Base-by-base conservation (phyloP, 2,113 vertebrate genomes). In the Aplodontia rufa region DNA sequence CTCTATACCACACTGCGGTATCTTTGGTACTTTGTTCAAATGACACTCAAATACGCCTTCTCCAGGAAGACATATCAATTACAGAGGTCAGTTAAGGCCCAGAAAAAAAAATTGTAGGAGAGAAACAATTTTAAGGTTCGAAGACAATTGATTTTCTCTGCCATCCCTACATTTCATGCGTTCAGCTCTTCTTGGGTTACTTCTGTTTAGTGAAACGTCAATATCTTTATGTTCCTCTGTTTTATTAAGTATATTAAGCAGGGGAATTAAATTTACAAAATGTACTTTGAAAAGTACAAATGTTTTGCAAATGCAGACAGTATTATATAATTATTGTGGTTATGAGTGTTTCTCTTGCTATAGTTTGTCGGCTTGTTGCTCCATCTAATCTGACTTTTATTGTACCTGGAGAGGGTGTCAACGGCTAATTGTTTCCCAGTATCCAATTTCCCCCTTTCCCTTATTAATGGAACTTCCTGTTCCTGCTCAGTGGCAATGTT, bases 191-290 rank as follows among this genome's bases (percentile, higher is more conserved):
- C 92, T 69, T 64, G 62, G 81, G 51, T 88, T 95, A 92, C 96
- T 96, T 97, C 81, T 94, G 81, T 85, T 97, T 91, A 87, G 90
- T 93, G 97, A 88, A 90, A 97, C 90, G 69, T 94, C 92, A 64
- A 86, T 94, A 95, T 96, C 88, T 97, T 96, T 92, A 97, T 83
- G 85, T 76, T 64, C n/a, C 49, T 71, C 78, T 94, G 87, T 97
- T 97, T 97, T 96, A 96, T 96, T 96, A 96, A 94, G 88, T 97
- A 88, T 97, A 96, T 97, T 97, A 97, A 96, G 58, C 49, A 90
- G 37, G 91, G 92, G 96, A 97, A 92, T 97, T 96, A 82, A 96
- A 96, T 91, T 92, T 85, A 79, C 92, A 92, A 91, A 93, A 92
- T 49, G 90, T 76, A 76, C 88, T 96, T 92, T 85, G 94, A 72